Percentiles rank a stretch among this genome's conserved stretches.
Evolutionary conservation across 2,797 vertebrate genomes (phyloP).

Genomic region (Myotis pilosus): DNA sequence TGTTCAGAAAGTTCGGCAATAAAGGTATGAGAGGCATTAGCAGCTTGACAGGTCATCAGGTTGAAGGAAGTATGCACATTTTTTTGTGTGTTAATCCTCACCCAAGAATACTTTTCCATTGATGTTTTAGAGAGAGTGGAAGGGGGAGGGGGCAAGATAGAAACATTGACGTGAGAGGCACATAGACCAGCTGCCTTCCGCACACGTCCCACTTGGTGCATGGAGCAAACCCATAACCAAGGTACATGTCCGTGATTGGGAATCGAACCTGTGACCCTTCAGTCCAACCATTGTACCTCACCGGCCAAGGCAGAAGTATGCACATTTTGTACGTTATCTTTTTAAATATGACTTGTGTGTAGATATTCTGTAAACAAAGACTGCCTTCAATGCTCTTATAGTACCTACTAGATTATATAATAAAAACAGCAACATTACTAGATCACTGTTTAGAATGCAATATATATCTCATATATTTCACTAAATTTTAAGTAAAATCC

Average conservation of each 20-base stretch:
- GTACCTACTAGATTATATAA: neutral
- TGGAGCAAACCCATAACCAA: neutral
- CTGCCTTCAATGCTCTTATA: neutral
- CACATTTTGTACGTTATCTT: neutral
- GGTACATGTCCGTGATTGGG: neutral
- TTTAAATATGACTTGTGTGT: neutral
- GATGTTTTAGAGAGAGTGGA: neutral
- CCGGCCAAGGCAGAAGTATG: no score
- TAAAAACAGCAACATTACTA: conserved; percentile 16
- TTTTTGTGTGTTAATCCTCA: neutral
- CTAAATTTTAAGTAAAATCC: conserved; percentile 19
- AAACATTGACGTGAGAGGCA: neutral
- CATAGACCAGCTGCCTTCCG: neutral
- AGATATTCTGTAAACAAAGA: neutral
- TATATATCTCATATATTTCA: neutral
- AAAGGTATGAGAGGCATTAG: neutral
- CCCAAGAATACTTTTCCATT: neutral
- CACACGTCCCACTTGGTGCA: neutral
- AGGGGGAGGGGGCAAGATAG: neutral
- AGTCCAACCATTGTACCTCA: neutral
- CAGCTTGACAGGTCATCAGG: neutral
- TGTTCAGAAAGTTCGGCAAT: neutral
- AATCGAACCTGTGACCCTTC: neutral
- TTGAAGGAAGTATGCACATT: neutral
- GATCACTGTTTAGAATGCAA: neutral